Conservation (phyloP, 2,797 vertebrate species). For the Menidia menidia region DNA sequence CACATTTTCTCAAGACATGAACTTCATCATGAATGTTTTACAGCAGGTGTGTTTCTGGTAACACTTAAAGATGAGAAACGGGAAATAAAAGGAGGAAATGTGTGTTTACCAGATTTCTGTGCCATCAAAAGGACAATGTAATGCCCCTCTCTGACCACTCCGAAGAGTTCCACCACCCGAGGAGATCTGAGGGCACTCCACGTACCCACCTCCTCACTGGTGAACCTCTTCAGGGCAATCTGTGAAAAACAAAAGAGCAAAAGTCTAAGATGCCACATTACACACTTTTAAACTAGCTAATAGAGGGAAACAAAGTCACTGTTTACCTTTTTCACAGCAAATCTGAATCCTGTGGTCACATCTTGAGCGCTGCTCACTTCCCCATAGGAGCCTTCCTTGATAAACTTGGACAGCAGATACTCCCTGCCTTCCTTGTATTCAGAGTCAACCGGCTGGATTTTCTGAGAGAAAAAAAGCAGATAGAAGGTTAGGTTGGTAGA, state of each 20-base stretch:
- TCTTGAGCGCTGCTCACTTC: conserved; percentile 91
- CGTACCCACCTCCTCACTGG: conserved; percentile 91
- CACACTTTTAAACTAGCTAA: neutral
- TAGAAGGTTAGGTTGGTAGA: conserved; percentile 5
- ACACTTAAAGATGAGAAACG: neutral
- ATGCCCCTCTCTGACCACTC: conserved; percentile 92
- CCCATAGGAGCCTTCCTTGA: conserved; percentile 93
- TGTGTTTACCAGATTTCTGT: conserved; percentile 87
- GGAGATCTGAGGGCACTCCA: conserved; percentile 89
- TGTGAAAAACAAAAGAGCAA: conserved; percentile 52
- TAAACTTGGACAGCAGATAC: conserved; percentile 81
- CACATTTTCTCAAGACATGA: conserved; percentile 13
- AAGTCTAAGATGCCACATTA: neutral
- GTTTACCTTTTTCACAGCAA: conserved; percentile 94
- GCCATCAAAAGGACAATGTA: conserved; percentile 94
- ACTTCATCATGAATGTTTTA: conserved; percentile 10
- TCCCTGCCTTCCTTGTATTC: conserved; percentile 93
- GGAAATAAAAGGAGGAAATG: neutral
- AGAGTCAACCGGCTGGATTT: conserved; percentile 89
- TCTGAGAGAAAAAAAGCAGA: conserved; percentile 73
- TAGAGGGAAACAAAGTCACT: neutral
- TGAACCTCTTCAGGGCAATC: conserved; percentile 89
- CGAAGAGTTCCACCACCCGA: conserved; percentile 91
- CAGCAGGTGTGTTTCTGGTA: neutral
- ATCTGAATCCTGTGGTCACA: conserved; percentile 90